A percentile compares a stretch with the other conserved stretches of the same genome.
phyloP scores from a whole-genome alignment of 2,888 invertebrate genomes.

The Pegoplata infirma region DNA sequence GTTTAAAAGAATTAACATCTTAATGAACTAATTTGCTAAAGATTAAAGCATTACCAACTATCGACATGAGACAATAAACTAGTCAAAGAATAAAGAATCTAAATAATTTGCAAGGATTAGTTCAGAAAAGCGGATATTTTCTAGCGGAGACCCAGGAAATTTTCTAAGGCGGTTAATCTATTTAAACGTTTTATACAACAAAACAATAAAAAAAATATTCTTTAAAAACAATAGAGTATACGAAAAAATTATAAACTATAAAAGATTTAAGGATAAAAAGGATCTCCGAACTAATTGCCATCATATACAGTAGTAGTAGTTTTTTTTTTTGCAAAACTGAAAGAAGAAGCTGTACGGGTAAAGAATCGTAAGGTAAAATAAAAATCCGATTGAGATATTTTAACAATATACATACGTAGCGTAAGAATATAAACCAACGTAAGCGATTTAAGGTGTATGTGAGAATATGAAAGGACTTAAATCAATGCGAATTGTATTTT shows the following conservation, averaged over 20 bases:
- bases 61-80: slow-evolving; percentile 41
- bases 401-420: slow-evolving; percentile 31
- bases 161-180: slow-evolving; percentile 78
- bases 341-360: neutral
- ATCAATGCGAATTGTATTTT: neutral
- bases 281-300: slow-evolving; percentile 73
- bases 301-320: slow-evolving; percentile 13
- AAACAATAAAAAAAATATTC: slow-evolving; percentile 52
- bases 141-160: slow-evolving; percentile 64
- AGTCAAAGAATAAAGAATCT: slow-evolving; percentile 14
- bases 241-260: slow-evolving; percentile 31
- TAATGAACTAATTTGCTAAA: slow-evolving; percentile 78
- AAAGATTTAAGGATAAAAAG: slow-evolving; percentile 57
- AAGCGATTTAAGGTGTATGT: neutral
- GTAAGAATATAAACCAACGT: too few relatives aligned
- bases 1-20: slow-evolving; percentile 78
- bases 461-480: slow-evolving; percentile 4
- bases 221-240: slow-evolving; percentile 20
- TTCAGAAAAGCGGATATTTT: slow-evolving; percentile 51
- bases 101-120: slow-evolving; percentile 44
- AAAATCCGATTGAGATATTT: slow-evolving; percentile 61
- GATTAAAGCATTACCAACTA: slow-evolving; percentile 71
- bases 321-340: neutral
- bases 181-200: slow-evolving; percentile 75
- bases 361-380: slow-evolving; percentile 13